Evolutionary conservation across 2,888 invertebrate genomes (phyloP).

Genomic region (Ectemnius cavifrons): DNA sequence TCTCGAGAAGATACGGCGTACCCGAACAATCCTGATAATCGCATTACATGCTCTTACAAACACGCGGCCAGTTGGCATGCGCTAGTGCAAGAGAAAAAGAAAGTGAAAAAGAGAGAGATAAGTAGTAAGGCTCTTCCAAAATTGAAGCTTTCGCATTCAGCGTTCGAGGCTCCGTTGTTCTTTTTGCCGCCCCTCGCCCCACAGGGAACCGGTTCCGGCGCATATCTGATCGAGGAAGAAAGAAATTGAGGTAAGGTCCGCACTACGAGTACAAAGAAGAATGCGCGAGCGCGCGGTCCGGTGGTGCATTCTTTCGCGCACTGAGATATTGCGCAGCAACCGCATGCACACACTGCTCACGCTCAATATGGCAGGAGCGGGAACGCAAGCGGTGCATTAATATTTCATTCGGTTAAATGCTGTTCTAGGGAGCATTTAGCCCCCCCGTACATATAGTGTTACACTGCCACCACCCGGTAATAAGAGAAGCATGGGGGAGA

Average conservation of each 20-base stretch:
- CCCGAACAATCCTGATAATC: constrained; percentile 40
- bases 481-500: no score
- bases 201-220: constrained; percentile 42
- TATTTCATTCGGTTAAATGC: no score
- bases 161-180: constrained; percentile 44
- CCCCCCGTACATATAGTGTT: no score
- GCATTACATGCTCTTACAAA: constrained; percentile 27
- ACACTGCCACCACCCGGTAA: no score
- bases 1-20: constrained; percentile 25
- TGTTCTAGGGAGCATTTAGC: no score
- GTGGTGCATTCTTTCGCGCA: constrained; percentile 25
- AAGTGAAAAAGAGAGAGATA: constrained; percentile 22
- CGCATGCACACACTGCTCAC: constrained; percentile 3
- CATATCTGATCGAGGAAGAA: constrained; percentile 48
- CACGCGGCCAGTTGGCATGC: constrained; percentile 6
- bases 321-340: constrained; percentile 31
- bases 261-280: constrained; percentile 30
- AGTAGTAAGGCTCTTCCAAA: constrained; percentile 42
- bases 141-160: constrained; percentile 47
- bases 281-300: constrained; percentile 2
- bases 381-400: not conserved
- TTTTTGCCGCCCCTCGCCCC: constrained; percentile 31
- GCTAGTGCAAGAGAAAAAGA: not conserved
- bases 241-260: constrained; percentile 26
- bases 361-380: not conserved